Conservation (phyloP, 2,888 invertebrate genomes). For the Quadroppia sp. region DNA sequence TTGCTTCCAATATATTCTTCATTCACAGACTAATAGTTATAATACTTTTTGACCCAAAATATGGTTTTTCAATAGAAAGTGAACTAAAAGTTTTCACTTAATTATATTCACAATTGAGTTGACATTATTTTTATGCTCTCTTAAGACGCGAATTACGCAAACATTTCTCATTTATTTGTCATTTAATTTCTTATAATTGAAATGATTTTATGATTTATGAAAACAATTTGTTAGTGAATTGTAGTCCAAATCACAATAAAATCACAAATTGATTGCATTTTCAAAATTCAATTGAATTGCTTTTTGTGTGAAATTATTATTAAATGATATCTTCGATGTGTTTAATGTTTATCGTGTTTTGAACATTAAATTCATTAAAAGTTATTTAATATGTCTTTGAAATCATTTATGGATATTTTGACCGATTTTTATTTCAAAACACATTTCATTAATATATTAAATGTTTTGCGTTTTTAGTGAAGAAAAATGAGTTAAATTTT, state of each 20-base stretch:
- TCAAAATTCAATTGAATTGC: too few relatives aligned
- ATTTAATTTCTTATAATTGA: too few relatives aligned
- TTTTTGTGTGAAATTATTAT: background rate
- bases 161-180: background rate
- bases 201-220: too few relatives aligned
- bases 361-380: background rate
- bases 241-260: too few relatives aligned
- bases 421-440: too few relatives aligned
- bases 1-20: background rate
- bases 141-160: background rate
- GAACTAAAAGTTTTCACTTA: background rate
- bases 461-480: too few relatives aligned
- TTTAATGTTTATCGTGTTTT: background rate
- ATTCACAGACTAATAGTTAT: background rate
- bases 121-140: slow-evolving; percentile 24
- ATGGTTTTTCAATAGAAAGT: background rate
- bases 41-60: slow-evolving; percentile 20
- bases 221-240: too few relatives aligned
- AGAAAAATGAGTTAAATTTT: too few relatives aligned
- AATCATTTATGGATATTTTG: too few relatives aligned
- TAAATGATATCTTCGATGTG: background rate
- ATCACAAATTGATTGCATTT: too few relatives aligned
- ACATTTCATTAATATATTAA: too few relatives aligned
- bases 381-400: background rate
- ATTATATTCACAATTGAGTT: background rate